Evolutionary conservation across 2,113 vertebrate species (phyloP), one percentile per base, ranked within the genome.

Genomic region (Phasianus colchicus): DNA sequence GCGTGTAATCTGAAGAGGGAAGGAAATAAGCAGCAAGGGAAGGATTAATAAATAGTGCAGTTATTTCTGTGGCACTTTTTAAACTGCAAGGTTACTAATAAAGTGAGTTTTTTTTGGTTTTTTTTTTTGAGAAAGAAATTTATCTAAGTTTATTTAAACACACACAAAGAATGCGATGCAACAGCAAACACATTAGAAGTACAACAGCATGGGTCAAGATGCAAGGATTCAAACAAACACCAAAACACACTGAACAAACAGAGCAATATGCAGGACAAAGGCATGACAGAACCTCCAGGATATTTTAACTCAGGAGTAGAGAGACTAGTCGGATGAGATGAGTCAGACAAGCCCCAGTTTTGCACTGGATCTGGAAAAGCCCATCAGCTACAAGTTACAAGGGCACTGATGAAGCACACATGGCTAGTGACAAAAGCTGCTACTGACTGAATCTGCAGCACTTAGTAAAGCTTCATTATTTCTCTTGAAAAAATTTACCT

Each of bases 1-100:
- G 97, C 2, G 89, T 92, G 17, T 98, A 98, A 96, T 98, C 98
- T 98, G 97, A 86, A 97, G 96, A 11, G 36, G 84, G 88, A 95
- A 75, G 81, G 83, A 86, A 89, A 94, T 57, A 83, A 95, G 83
- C 60, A 61, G 64, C 89, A 88, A 91, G 55, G 85, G 45, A 77
- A 52, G 19, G 20, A 54, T 96, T 95, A 96, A 84, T 73, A 69
- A 65, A 69, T 4, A 58, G 12, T 20, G 36, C 1, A 3, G 34
- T 10, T 34, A 18, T 36, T 88, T 60, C 65, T 80, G 73, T 42
- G 80, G 42, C 71, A 65, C 52, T 36, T n/a, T 60, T 58, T 66
- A 72, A 18, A 18, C 16, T 9, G 24, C 36, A 88, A 82, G 43
- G 30, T 61, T 11, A 72, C 6, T 47, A 70, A 58, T 19, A 80